These are phyloP conservation scores for Climacteris rufus DNA, from an alignment of 2,113 vertebrate species.

Conservation along the genomic window DNA sequence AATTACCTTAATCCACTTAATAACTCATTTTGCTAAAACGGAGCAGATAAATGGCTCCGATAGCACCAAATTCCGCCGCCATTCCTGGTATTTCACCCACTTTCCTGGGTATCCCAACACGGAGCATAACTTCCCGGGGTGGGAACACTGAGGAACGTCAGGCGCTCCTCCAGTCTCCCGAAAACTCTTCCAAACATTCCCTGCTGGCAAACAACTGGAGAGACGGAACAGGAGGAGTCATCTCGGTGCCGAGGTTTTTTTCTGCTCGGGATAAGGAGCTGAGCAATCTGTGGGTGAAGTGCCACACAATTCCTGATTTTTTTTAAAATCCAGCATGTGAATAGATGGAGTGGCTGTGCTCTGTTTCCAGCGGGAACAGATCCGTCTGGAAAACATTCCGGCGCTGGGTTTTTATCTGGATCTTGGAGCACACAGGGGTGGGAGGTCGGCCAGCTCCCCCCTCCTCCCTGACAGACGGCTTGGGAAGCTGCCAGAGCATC, in stretches of 20 bases:
- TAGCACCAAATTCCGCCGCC: accelerated
- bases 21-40: background rate
- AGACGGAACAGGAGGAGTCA: accelerated
- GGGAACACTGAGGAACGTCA: accelerated
- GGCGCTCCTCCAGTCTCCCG: accelerated
- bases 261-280: background rate
- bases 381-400: background rate
- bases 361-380: background rate
- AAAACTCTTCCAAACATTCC: background rate
- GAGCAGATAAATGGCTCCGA: background rate
- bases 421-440: background rate
- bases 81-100: background rate
- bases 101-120: background rate
- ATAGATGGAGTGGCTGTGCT: background rate
- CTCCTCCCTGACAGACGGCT: background rate
- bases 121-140: background rate
- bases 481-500: background rate
- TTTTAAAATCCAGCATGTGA: background rate
- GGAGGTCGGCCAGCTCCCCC: background rate
- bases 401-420: background rate
- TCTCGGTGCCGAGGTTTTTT: background rate
- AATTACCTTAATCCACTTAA: constrained; percentile 40
- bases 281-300: background rate
- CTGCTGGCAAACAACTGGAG: background rate
- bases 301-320: background rate